Evolutionary conservation across 2,797 vertebrate species (phyloP).

Genomic region (Etheostoma nigrum): DNA sequence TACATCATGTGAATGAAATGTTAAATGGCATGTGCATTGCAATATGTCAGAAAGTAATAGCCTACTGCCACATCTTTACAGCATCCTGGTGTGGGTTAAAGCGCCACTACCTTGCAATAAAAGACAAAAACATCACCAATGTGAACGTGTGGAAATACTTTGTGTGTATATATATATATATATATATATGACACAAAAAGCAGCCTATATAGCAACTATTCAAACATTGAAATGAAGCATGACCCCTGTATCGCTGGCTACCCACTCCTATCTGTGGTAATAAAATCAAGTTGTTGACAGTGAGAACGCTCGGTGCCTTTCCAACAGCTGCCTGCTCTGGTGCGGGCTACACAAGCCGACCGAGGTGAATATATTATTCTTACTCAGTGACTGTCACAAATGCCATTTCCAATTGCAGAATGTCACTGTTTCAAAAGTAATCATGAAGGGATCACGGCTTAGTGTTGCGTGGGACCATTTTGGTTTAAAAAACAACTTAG

Average conservation of each 20-base stretch:
- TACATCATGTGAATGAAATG: conserved; percentile 68
- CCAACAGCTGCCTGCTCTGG: conserved; percentile 67
- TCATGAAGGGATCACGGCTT: too few relatives aligned
- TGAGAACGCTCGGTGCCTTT: conserved; percentile 61
- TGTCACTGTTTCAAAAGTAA: conserved; percentile 61
- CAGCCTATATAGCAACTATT: conserved; percentile 10
- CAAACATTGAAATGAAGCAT: conserved; percentile 57
- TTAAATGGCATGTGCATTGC: conserved; percentile 59
- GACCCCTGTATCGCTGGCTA: conserved; percentile 30
- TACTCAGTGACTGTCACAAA: conserved; percentile 77
- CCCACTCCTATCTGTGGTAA: conserved; percentile 51
- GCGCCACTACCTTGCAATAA: conserved; percentile 36
- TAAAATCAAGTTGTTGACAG: conserved; percentile 71
- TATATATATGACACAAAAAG: conserved; percentile 9
- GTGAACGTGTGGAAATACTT: conserved; percentile 43
- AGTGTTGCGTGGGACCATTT: too few relatives aligned
- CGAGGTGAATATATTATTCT: conserved; percentile 75
- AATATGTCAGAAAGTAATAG: conserved; percentile 69
- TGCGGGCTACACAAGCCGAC: conserved; percentile 68
- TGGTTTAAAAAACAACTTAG: too few relatives aligned
- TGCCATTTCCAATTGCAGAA: conserved; percentile 76
- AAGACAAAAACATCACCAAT: conserved; percentile 25
- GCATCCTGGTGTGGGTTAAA: conserved; percentile 48
- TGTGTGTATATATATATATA: conserved; percentile 4
- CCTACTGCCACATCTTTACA: conserved; percentile 45